Evolutionary conservation across 2,113 vertebrate species (phyloP), one percentile per base, ranked within the genome.

Genomic region (Alectura lathami): DNA sequence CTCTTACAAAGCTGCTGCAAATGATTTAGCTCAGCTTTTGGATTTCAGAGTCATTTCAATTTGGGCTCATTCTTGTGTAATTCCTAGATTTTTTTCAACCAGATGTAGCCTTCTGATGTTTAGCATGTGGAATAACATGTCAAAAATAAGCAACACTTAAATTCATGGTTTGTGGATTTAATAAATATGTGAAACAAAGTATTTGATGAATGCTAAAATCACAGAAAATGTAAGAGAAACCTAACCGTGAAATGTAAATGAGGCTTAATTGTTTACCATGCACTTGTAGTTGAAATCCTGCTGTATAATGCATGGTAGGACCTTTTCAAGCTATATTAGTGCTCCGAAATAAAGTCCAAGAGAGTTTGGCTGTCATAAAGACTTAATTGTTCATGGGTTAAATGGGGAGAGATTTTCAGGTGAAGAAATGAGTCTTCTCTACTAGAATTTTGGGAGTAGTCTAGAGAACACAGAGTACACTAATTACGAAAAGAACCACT

Each of bases 191-290:
- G n/a, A 96, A 96, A 96, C 87, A 96, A 95, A 97, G 43, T 74
- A 79, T 96, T 90, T 82, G 75, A 96, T 93, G 72, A 70, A 17
- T 86, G 62, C 75, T 83, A 96, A 96, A 95, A 86, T 94, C 78
- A 88, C 47, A 93, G 73, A 97, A 95, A 96, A 93, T 96, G 57
- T 91, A 96, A 94, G 83, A 63, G 75, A 92, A 92, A 90, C 53
- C 73, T 96, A 93, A 96, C 91, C 62, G 89, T 83, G 96, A 96
- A 97, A 96, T 94, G 84, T 78, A 97, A 98, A 96, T 95, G 63
- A 97, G 94, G 22, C 23, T 63, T 95, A 95, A 93, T 96, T 96
- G 27, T 97, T 97, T 95, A 94, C 22, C 27, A 21, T 34, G 30
- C 42, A 85, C 40, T 93, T 84, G 50, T 69, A 91, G 80, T 86